Conservation (phyloP, 2,113 vertebrate species). For the Cercopithecus mona region DNA sequence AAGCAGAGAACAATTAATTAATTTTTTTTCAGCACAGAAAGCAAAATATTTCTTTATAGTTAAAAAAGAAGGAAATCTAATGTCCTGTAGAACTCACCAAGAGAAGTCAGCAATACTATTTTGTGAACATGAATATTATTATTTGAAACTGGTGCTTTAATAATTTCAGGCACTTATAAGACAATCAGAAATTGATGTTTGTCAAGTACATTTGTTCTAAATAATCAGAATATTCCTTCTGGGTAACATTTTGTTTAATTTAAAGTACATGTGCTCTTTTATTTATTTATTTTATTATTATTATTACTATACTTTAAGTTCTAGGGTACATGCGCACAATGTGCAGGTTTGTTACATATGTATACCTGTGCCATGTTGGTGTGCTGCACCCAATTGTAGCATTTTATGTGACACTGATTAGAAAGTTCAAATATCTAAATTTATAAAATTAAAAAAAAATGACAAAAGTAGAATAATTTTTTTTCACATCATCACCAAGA, state of each 20-base stretch:
- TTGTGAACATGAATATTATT: background rate
- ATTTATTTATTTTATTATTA: background rate
- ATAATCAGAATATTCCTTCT: background rate
- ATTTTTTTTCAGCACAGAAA: background rate
- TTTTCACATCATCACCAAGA: background rate
- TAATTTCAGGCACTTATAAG: background rate
- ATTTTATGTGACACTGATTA: background rate
- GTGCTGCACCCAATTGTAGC: background rate
- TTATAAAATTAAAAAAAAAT: background rate
- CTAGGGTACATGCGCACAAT: too few species aligned
- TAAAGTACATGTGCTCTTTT: background rate
- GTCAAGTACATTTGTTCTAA: background rate
- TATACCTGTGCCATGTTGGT: too few species aligned
- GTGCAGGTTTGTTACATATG: too few species aligned
- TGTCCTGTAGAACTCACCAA: background rate
- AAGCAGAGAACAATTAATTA: background rate
- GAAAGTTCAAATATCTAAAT: background rate
- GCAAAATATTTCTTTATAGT: background rate
- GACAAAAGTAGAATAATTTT: background rate
- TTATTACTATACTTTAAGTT: too few species aligned
- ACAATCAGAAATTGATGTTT: background rate
- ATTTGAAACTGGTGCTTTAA: background rate
- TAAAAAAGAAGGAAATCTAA: background rate
- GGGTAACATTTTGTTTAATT: background rate
- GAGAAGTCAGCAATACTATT: background rate